These are phyloP conservation scores for Xyliphius kryptos DNA, from an alignment of 2,113 vertebrate species.

Conservation along the genomic window DNA sequence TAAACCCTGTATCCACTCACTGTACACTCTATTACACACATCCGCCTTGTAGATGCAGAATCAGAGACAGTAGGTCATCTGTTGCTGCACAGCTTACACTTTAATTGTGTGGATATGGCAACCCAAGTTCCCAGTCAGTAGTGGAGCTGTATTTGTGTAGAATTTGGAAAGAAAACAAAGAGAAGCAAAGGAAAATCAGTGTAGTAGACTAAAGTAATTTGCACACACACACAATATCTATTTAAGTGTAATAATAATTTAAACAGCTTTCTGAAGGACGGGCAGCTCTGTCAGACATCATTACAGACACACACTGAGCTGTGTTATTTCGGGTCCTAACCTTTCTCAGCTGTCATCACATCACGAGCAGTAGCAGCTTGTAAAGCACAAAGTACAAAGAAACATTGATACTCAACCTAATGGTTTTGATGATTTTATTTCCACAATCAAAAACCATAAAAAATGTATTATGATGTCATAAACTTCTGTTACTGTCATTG, in stretches of 20 bases:
- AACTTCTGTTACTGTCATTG: no score
- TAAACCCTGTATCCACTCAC: no score
- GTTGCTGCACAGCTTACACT: no score
- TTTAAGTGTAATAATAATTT: not conserved
- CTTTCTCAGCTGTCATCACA: slow-evolving; percentile 18
- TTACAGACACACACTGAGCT: not conserved
- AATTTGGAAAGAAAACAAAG: no score
- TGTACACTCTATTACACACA: no score
- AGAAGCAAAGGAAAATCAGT: not conserved
- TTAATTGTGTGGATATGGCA: no score
- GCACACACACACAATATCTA: not conserved
- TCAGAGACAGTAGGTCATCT: no score
- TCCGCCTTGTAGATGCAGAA: no score
- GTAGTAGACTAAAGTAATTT: no score
- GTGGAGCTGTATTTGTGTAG: no score
- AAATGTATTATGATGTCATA: no score
- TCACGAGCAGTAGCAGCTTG: not conserved
- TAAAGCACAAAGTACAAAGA: not conserved
- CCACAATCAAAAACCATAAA: not conserved
- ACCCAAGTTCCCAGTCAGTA: no score
- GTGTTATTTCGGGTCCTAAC: slow-evolving; percentile 22
- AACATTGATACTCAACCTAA: not conserved
- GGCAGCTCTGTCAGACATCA: not conserved
- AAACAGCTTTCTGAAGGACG: slow-evolving; percentile 3
- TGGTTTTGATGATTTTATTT: not conserved